Percentiles rank a stretch among this genome's conserved stretches.
phyloP scores from a whole-genome alignment of 1,140 invertebrate species.

The Delia radicum region DNA sequence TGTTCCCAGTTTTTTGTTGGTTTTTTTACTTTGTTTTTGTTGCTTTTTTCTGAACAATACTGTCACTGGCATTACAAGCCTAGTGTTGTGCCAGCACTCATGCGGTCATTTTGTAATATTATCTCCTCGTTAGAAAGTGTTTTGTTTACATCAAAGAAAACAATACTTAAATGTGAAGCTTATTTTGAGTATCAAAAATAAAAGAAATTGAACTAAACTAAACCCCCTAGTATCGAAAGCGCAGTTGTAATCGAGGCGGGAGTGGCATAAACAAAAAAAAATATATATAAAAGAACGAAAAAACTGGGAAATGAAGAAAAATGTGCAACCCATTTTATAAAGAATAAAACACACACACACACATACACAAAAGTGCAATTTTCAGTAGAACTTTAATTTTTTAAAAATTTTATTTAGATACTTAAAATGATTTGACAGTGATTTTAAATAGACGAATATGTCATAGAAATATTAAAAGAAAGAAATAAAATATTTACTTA shows the following conservation, averaged over 20 bases:
- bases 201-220: neutral
- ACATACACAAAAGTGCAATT: no score
- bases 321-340: slow-evolving; percentile 7
- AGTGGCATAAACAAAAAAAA: slow-evolving; percentile 24
- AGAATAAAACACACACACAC: neutral
- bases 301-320: neutral
- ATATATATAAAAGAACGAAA: neutral
- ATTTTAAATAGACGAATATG: no score
- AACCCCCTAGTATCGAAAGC: neutral
- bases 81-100: slow-evolving; percentile 31
- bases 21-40: neutral
- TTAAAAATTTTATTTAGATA: no score
- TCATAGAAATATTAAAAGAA: no score
- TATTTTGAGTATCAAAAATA: neutral
- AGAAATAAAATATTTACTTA: no score
- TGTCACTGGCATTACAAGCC: slow-evolving; percentile 12
- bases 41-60: neutral
- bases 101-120: slow-evolving; percentile 27
- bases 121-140: slow-evolving; percentile 5
- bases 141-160: neutral
- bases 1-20: neutral
- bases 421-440: no score
- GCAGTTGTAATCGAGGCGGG: slow-evolving; percentile 10
- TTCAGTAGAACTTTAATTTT: no score
- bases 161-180: neutral